Conservation (phyloP, 2,888 invertebrate genomes). For the Scaptomyza polygonia region DNA sequence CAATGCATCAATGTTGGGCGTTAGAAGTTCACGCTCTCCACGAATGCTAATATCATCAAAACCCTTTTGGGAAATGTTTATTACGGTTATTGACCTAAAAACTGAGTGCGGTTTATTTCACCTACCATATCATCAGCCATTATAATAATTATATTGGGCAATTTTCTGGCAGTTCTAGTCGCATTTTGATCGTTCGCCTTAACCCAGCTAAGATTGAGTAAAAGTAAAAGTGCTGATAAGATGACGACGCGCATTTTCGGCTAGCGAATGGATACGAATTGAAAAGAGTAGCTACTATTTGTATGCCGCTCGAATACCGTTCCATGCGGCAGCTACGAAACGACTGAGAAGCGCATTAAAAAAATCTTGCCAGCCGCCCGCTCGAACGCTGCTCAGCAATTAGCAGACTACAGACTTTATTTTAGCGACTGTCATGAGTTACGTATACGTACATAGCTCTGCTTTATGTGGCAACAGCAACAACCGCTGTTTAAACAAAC, state of each 20-base stretch:
- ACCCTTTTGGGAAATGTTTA: conserved; percentile 86
- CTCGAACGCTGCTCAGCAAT: conserved; percentile 15
- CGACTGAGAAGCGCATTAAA: conserved; percentile 41
- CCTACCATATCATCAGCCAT: conserved; percentile 93
- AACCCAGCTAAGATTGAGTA: conserved; percentile 44
- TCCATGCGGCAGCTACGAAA: conserved; percentile 35
- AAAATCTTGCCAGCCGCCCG: conserved; percentile 17
- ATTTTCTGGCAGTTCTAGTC: conserved; percentile 22
- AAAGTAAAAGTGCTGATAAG: conserved; percentile 67
- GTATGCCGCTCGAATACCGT: conserved; percentile 37
- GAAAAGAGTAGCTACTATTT: neutral
- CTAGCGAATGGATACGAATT: conserved; percentile 5
- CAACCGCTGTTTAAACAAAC: conserved; percentile 15
- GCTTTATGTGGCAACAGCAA: conserved; percentile 15
- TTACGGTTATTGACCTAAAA: conserved; percentile 7
- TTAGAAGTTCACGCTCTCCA: conserved; percentile 93
- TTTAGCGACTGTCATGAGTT: conserved; percentile 14
- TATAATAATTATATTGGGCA: conserved; percentile 90
- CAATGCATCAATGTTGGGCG: conserved; percentile 95
- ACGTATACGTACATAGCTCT: conserved; percentile 4
- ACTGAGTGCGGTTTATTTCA: conserved; percentile 1
- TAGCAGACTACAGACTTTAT: conserved; percentile 19
- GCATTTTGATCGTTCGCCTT: conserved; percentile 29
- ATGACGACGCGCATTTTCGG: conserved; percentile 46
- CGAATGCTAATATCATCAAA: conserved; percentile 97